Percentiles rank a stretch among this genome's conserved stretches.
phyloP scores from a whole-genome alignment of 2,888 invertebrate genomes.

The Idaea dimidiata region DNA sequence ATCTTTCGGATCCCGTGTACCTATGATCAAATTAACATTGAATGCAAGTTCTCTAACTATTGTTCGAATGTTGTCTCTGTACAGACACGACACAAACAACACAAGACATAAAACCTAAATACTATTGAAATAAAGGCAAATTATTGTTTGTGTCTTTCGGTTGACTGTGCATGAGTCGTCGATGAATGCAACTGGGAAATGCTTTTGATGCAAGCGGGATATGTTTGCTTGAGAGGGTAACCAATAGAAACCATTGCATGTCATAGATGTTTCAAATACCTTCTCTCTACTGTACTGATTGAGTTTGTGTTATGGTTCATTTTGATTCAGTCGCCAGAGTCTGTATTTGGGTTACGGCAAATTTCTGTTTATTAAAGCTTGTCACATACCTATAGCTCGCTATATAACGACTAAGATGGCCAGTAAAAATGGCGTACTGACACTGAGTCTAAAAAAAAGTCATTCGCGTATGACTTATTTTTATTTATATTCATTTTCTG shows the following conservation, averaged over 20 bases:
- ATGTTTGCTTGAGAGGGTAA: background rate
- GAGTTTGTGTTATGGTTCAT: background rate
- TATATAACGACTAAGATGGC: too few relatives aligned
- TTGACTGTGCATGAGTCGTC: background rate
- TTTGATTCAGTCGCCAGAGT: too few relatives aligned
- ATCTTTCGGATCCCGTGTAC: slow-evolving; percentile 9
- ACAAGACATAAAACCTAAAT: background rate
- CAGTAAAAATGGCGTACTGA: too few relatives aligned
- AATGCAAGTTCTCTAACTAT: slow-evolving; percentile 24
- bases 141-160: background rate
- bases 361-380: too few relatives aligned
- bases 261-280: background rate
- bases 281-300: background rate
- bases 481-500: too few relatives aligned
- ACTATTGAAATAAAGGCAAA: background rate
- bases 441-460: too few relatives aligned
- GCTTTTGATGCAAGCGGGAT: background rate
- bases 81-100: background rate
- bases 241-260: background rate
- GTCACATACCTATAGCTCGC: too few relatives aligned
- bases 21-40: slow-evolving; percentile 27
- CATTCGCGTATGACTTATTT: too few relatives aligned
- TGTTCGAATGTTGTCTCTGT: slow-evolving; percentile 19
- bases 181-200: background rate
- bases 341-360: too few relatives aligned